These are phyloP conservation scores for Cynodonichthys magdalenae DNA, from an alignment of 2,797 vertebrate genomes.

Conservation along the genomic window DNA sequence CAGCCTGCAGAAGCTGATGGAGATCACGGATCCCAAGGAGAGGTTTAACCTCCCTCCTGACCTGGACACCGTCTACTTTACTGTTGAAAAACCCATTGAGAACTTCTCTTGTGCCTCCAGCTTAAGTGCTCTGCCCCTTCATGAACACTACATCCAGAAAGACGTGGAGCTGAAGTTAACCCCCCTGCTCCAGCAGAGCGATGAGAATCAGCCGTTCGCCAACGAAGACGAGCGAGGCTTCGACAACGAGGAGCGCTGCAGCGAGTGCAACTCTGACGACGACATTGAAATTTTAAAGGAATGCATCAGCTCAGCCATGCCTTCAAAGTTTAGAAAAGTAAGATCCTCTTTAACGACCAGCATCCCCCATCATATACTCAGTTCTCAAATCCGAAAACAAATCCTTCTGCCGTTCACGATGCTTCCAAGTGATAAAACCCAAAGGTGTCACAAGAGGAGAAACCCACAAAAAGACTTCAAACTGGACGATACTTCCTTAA, in stretches of 20 bases:
- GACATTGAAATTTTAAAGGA: conserved; percentile 96
- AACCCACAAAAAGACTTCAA: conserved; percentile 80
- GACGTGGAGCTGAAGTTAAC: conserved; percentile 96
- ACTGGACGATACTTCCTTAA: conserved; percentile 89
- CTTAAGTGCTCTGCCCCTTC: conserved; percentile 93
- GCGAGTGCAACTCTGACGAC: conserved; percentile 88
- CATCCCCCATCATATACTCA: conserved; percentile 82
- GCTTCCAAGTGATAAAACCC: conserved; percentile 86
- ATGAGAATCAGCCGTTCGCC: conserved; percentile 76
- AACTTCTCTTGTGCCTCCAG: conserved; percentile 99
- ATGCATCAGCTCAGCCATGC: conserved; percentile 95
- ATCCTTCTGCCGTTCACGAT: conserved; percentile 92
- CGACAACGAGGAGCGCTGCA: conserved; percentile 80
- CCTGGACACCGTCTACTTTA: conserved; percentile 96
- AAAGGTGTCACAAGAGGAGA: conserved; percentile 76
- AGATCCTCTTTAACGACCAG: conserved; percentile 87
- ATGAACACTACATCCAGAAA: conserved; percentile 96
- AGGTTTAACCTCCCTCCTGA: conserved; percentile 93
- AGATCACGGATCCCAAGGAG: conserved; percentile 94
- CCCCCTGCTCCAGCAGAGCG: conserved; percentile 88
- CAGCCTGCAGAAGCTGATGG: conserved; percentile 93
- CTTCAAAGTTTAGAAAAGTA: conserved; percentile 91
- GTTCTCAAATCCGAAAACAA: conserved; percentile 82
- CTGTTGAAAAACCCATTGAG: conserved; percentile 96
- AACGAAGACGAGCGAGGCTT: conserved; percentile 82